Evolutionary conservation across 1,140 invertebrate species (phyloP).

Genomic region (Tenebrio molitor): DNA sequence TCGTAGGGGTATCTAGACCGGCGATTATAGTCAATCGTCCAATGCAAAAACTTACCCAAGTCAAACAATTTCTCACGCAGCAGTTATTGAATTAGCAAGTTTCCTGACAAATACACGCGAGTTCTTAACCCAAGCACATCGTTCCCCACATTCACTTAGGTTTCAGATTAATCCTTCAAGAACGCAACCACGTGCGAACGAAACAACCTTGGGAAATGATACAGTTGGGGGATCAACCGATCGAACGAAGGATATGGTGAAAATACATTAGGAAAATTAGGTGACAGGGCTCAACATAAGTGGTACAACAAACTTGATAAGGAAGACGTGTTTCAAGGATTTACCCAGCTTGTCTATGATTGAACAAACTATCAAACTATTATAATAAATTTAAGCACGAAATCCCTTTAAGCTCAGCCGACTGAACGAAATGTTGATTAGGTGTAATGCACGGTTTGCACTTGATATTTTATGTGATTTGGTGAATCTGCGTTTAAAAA

Average conservation of each 20-base stretch:
- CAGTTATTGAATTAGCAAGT: constrained; percentile 38
- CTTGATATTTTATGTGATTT: too few species aligned
- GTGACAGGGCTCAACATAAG: constrained; percentile 24
- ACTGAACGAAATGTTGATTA: too few species aligned
- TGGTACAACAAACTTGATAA: constrained; percentile 30
- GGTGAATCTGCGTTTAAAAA: too few species aligned
- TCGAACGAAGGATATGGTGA: constrained; percentile 30
- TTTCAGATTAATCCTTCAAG: constrained; percentile 37
- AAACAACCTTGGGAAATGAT: constrained; percentile 40
- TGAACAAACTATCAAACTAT: too few species aligned
- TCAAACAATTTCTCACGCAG: constrained; percentile 31
- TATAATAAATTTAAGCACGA: too few species aligned
- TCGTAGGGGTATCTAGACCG: constrained; percentile 5
- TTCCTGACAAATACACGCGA: constrained; percentile 30
- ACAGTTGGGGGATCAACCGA: constrained; percentile 39
- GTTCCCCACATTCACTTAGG: constrained; percentile 27
- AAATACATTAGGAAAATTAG: constrained; percentile 39
- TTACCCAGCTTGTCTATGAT: neutral
- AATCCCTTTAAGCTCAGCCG: too few species aligned
- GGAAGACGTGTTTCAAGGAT: constrained; percentile 19
- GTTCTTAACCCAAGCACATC: constrained; percentile 25
- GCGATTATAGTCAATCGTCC: constrained; percentile 5
- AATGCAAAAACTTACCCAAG: constrained; percentile 25
- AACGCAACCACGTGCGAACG: constrained; percentile 39
- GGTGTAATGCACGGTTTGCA: too few species aligned